Percentiles rank a stretch among this genome's conserved stretches.
phyloP scores from a whole-genome alignment of 1,140 invertebrate species.

The Diachasma alloeum region DNA sequence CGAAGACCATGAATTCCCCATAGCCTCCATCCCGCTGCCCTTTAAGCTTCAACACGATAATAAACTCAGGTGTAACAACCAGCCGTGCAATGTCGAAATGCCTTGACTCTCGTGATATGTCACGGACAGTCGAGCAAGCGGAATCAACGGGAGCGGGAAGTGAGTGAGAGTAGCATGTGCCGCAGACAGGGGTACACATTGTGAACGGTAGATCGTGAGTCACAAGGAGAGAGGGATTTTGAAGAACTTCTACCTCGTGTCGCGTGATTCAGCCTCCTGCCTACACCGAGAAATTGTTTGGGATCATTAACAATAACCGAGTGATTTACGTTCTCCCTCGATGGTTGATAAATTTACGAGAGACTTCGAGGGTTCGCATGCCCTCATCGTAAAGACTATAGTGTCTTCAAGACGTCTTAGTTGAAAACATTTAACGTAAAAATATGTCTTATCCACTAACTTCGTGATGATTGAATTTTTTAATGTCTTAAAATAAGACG shows the following conservation, averaged over 20 bases:
- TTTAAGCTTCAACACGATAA: not conserved
- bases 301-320: too few species aligned
- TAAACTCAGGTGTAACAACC: not conserved
- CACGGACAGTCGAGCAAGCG: not conserved
- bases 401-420: too few species aligned
- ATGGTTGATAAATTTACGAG: too few species aligned
- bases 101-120: slow-evolving; percentile 2
- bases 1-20: not conserved
- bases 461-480: too few species aligned
- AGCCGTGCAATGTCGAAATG: not conserved
- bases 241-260: not conserved
- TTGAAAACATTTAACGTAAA: too few species aligned
- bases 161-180: slow-evolving; percentile 4
- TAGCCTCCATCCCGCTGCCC: not conserved
- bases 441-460: too few species aligned
- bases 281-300: too few species aligned
- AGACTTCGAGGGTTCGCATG: too few species aligned
- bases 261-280: too few species aligned
- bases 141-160: not conserved
- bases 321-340: too few species aligned
- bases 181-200: not conserved
- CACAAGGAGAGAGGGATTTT: not conserved
- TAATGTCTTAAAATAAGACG: too few species aligned
- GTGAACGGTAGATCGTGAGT: not conserved
- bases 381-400: too few species aligned